Percentiles rank a stretch among this genome's conserved stretches.
Evolutionary conservation across 2,888 invertebrate genomes (phyloP).

Genomic region (Apomyelois bistriatella): DNA sequence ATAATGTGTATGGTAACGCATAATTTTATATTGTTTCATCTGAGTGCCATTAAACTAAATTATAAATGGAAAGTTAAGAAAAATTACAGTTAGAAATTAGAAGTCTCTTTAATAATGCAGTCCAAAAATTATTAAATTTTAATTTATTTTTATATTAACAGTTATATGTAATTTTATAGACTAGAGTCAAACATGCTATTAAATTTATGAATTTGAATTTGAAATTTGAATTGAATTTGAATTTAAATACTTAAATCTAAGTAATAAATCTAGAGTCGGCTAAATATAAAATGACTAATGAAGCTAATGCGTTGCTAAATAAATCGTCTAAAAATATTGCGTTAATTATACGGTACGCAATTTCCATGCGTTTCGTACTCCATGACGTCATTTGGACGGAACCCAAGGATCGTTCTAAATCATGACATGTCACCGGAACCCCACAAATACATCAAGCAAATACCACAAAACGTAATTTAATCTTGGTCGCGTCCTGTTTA

Average conservation of each 20-base stretch:
- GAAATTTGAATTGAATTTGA: too few species aligned
- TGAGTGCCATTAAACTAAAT: too few species aligned
- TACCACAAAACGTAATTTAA: conserved; percentile 30
- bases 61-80: too few species aligned
- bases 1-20: too few species aligned
- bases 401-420: conserved; percentile 17
- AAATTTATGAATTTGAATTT: too few species aligned
- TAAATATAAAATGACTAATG: conserved; percentile 7
- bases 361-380: neutral
- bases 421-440: conserved; percentile 22
- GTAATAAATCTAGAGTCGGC: conserved; percentile 5
- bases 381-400: neutral
- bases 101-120: too few species aligned
- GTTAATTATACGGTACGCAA: conserved; percentile 1
- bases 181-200: too few species aligned
- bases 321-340: conserved; percentile 10
- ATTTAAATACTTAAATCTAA: neutral
- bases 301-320: neutral
- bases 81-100: too few species aligned
- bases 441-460: conserved; percentile 26
- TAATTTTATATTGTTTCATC: too few species aligned
- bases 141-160: too few species aligned
- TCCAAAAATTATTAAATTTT: too few species aligned
- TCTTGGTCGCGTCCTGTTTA: conserved; percentile 27
- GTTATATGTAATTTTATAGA: too few species aligned